Percentiles rank a stretch among this genome's conserved stretches.
Evolutionary conservation across 2,113 vertebrate species (phyloP).

Genomic region (Bothrops jararaca): DNA sequence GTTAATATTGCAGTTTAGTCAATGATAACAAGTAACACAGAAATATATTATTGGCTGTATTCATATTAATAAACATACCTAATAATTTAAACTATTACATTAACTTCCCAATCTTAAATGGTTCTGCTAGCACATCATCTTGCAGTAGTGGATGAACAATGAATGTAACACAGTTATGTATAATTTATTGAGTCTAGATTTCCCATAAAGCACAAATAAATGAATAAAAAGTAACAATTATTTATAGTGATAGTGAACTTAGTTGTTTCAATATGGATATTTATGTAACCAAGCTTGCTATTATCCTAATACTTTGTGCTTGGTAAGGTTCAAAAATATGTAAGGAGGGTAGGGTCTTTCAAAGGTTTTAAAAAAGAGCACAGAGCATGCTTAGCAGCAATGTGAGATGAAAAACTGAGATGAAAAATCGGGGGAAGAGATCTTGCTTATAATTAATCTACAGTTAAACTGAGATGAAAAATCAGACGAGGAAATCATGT

Average conservation of each 20-base stretch:
- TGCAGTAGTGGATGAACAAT: not conserved
- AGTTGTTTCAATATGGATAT: not conserved
- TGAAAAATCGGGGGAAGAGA: not conserved
- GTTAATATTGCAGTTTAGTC: conserved; percentile 44
- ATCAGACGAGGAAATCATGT: not conserved
- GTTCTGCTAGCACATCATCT: not conserved
- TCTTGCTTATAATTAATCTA: too few relatives aligned
- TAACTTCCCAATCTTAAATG: not conserved
- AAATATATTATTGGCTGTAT: not conserved
- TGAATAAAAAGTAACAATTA: not conserved
- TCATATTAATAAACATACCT: not conserved
- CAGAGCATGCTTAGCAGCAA: not conserved
- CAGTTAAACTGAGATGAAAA: not conserved
- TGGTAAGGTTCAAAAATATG: not conserved
- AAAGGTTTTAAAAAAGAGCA: not conserved
- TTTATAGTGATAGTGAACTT: not conserved
- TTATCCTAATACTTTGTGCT: not conserved
- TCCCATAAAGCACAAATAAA: not conserved
- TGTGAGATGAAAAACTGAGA: not conserved
- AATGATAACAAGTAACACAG: not conserved
- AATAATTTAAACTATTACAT: not conserved
- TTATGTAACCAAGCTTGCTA: not conserved
- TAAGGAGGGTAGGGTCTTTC: not conserved
- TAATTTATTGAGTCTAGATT: not conserved
- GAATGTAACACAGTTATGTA: not conserved